Evolutionary conservation across 2,797 vertebrate genomes (phyloP).

Genomic region (Rhincodon typus): DNA sequence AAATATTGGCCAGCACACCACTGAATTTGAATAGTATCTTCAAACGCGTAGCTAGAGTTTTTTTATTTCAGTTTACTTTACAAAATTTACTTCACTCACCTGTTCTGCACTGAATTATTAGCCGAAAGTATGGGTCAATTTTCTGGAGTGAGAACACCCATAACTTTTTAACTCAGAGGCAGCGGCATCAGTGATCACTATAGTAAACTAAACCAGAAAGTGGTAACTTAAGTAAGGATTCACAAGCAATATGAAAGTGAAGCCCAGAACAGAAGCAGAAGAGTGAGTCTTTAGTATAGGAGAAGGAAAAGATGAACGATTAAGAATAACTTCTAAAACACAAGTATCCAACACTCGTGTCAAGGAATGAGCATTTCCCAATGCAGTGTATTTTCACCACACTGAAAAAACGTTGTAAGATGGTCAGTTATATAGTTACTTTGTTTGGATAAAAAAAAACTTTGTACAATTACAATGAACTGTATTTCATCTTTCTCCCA

Average conservation of each 20-base stretch:
- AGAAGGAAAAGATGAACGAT: neutral
- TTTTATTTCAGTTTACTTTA: too few species aligned
- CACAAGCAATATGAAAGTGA: too few species aligned
- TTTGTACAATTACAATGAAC: neutral
- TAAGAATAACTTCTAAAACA: neutral
- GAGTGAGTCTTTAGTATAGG: neutral
- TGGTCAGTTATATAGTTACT: neutral
- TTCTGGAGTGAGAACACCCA: neutral
- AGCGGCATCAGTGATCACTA: neutral
- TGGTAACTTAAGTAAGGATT: neutral
- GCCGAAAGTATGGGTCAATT: neutral
- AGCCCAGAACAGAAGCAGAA: too few species aligned
- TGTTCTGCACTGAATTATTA: neutral
- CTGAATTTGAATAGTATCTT: neutral
- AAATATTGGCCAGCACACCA: neutral
- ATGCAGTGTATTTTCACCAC: neutral
- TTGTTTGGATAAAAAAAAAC: neutral
- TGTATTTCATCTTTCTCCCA: neutral
- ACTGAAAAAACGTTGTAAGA: neutral
- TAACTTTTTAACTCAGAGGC: neutral
- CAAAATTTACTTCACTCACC: neutral
- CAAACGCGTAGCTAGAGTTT: neutral
- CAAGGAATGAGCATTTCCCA: neutral
- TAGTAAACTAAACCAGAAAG: neutral
- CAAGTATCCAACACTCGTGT: neutral